These are phyloP conservation scores for Lates japonicus DNA, from an alignment of 2,797 vertebrate species.

Conservation along the genomic window DNA sequence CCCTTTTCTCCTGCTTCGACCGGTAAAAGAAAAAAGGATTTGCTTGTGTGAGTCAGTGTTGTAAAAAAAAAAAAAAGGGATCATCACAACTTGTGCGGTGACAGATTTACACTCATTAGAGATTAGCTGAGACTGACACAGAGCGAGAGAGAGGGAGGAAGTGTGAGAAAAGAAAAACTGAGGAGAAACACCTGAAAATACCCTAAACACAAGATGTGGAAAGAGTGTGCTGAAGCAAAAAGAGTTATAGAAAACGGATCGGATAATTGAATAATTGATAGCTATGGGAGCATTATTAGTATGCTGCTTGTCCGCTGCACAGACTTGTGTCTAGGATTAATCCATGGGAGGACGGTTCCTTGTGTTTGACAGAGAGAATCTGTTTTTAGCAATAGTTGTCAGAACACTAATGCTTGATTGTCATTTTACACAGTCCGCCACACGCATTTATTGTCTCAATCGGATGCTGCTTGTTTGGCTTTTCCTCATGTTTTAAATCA, in stretches of 20 bases:
- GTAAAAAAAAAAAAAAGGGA: slow-evolving; percentile 60
- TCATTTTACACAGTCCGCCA: slow-evolving; percentile 78
- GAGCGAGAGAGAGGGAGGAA: slow-evolving; percentile 40
- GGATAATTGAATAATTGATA: slow-evolving; percentile 62
- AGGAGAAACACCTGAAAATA: slow-evolving; percentile 63
- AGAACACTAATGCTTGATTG: slow-evolving; percentile 80
- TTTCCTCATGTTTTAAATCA: slow-evolving; percentile 80
- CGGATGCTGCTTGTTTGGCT: slow-evolving; percentile 79
- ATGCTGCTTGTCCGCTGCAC: slow-evolving; percentile 50
- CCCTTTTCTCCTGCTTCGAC: slow-evolving; percentile 30
- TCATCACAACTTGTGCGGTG: slow-evolving; percentile 62
- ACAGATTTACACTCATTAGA: slow-evolving; percentile 74
- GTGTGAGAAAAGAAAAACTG: slow-evolving; percentile 26
- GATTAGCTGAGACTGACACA: slow-evolving; percentile 67
- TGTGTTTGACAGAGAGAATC: slow-evolving; percentile 45
- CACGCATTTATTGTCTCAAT: slow-evolving; percentile 79
- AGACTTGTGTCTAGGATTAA: slow-evolving; percentile 54
- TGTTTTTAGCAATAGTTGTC: slow-evolving; percentile 71
- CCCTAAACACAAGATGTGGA: slow-evolving; percentile 16
- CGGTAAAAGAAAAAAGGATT: slow-evolving; percentile 55
- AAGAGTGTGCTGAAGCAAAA: slow-evolving; percentile 13
- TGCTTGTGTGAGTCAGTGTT: slow-evolving; percentile 63
- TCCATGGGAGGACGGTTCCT: slow-evolving; percentile 36
- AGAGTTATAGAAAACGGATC: slow-evolving; percentile 25
- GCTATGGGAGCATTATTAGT: slow-evolving; percentile 44